Base-by-base conservation (phyloP, 2,888 invertebrate genomes). In the Hetaerina titia region DNA sequence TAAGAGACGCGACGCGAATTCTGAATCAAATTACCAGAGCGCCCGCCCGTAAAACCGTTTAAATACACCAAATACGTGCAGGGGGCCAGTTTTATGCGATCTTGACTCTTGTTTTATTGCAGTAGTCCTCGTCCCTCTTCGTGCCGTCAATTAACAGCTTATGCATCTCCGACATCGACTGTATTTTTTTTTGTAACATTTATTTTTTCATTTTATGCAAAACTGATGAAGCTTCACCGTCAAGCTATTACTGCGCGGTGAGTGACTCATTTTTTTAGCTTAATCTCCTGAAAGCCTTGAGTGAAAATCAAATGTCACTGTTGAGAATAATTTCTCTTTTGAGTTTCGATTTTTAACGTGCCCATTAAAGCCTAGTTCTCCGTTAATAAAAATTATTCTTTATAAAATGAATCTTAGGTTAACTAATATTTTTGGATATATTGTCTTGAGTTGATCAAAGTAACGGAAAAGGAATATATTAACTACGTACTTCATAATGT, bases 1-100 rank as follows among this genome's bases (percentile, higher is more conserved):
- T 69, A n/a, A 69, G 25, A 31, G 81, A 81, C 81, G 81, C 25
- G 81, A 81, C 81, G 31, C 81, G 81, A 81, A 81, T 81, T 81
- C 81, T 81, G 25, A 81, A 31, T 25, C 81, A 81, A 81, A 81
- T 81, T 81, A 81, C 81, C 81, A 31, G 31, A 25, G 81, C 81
- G 81, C 81, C 81, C 31, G 81, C 81, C 81, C 81, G 81, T 81
- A 81, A 81, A 81, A 81, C 81, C 81, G 81, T 81, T 81, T 81
- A 81, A 81, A 81, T 81, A 81, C 81, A 31, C 81, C 81, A 81
- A 81, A 81, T 81, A 31, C 81, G 81, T 81, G 81, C 81, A 31
- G 81, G 31, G 81, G 81, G 81, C 31, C 81, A 31, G 81, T 81
- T 81, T 81, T 81, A 81, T 81, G 81, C 81, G 31, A 31, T 15